Evolutionary conservation across 2,797 vertebrate genomes (phyloP).

Genomic region (Gymnopithys bicolor): DNA sequence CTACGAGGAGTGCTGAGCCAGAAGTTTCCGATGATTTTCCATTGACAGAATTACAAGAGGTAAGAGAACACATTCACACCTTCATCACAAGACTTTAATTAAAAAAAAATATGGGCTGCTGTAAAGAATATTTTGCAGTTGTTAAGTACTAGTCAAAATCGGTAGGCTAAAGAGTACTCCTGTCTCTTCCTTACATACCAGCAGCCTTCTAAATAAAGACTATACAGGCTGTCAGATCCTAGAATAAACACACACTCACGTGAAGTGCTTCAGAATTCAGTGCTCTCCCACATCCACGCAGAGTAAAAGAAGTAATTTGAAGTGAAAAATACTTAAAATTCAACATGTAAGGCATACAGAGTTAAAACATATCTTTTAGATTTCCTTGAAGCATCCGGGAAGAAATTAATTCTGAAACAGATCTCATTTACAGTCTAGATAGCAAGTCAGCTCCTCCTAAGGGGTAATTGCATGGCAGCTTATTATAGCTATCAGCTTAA

Average conservation of each 20-base stretch:
- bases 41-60: not conserved
- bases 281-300: not conserved
- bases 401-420: not conserved
- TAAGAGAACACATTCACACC: not conserved
- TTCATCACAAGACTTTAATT: not conserved
- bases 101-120: not conserved
- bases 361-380: not conserved
- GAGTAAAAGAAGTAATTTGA: not conserved
- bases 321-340: slow-evolving; percentile 12
- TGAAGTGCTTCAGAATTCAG: not conserved
- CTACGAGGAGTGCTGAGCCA: fast-evolving
- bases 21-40: not conserved
- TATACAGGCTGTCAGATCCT: not conserved
- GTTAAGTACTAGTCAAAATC: not conserved
- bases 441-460: slow-evolving; percentile 30
- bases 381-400: not conserved
- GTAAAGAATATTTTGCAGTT: not conserved
- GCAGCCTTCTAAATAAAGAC: slow-evolving; percentile 32
- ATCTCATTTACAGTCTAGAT: slow-evolving; percentile 35
- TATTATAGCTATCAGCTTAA: slow-evolving; percentile 54
- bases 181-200: not conserved
- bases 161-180: not conserved
- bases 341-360: not conserved
- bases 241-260: slow-evolving; percentile 1
- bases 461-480: slow-evolving; percentile 33